These are phyloP conservation scores for Ptychobarbus kaznakovi DNA, from an alignment of 2,797 vertebrate genomes.

Conservation along the genomic window DNA sequence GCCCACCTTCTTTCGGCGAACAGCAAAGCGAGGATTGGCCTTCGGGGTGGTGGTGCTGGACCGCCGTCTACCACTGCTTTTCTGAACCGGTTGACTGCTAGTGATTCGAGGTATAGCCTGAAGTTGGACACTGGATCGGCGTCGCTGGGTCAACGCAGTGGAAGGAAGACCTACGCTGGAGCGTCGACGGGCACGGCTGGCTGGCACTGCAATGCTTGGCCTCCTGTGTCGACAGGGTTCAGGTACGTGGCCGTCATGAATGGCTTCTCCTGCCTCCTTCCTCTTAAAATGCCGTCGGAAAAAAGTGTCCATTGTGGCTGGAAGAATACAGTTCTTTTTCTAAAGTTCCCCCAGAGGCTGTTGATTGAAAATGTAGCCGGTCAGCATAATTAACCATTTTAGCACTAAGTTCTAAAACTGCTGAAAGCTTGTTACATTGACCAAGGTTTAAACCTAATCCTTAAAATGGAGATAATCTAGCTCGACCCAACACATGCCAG, in stretches of 20 bases:
- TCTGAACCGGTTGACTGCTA: constrained; percentile 49
- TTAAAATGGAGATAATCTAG: constrained; percentile 2
- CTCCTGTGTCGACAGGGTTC: constrained; percentile 64
- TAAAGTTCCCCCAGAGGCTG: constrained; percentile 68
- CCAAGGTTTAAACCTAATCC: constrained; percentile 17
- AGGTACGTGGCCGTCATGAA: background rate
- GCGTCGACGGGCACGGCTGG: constrained; percentile 85
- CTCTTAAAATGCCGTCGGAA: constrained; percentile 89
- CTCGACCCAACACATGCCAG: background rate
- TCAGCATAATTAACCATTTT: constrained; percentile 57
- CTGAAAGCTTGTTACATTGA: constrained; percentile 9
- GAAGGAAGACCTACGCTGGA: constrained; percentile 86
- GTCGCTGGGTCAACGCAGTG: constrained; percentile 72
- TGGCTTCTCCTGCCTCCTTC: constrained; percentile 68
- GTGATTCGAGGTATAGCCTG: constrained; percentile 55
- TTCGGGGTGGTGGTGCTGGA: constrained; percentile 86
- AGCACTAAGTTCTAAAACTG: constrained; percentile 3
- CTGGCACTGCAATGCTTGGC: constrained; percentile 78
- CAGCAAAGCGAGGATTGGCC: constrained; percentile 83
- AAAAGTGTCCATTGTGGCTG: constrained; percentile 86
- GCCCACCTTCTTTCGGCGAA: constrained; percentile 68
- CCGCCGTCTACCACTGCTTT: constrained; percentile 71
- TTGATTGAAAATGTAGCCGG: constrained; percentile 76
- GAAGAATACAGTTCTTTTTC: constrained; percentile 31
- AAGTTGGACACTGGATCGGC: constrained; percentile 77